A percentile compares a stretch with the other conserved stretches of the same genome.
Conservation (phyloP, 2,113 vertebrate species). For the Dolichallabes microphthalmus region DNA sequence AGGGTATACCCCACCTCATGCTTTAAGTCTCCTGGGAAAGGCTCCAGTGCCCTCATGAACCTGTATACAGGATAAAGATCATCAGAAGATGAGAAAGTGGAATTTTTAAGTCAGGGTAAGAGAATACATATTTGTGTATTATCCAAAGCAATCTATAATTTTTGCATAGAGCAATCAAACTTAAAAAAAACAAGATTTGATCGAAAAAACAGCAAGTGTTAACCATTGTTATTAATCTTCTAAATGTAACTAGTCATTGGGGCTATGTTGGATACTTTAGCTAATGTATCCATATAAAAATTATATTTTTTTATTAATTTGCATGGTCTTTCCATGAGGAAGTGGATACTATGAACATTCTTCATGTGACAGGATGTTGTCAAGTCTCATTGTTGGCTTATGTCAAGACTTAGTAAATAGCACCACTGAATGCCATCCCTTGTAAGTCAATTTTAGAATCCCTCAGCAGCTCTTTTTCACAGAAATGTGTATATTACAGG, state of each 20-base stretch:
- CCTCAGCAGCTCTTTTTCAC: conserved; percentile 23
- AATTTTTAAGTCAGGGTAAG: background rate
- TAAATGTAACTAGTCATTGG: background rate
- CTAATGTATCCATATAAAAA: background rate
- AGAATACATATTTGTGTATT: background rate
- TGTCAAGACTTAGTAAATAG: background rate
- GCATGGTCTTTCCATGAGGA: background rate
- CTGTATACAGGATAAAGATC: too few species aligned
- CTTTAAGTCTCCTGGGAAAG: too few species aligned
- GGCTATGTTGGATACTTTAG: background rate
- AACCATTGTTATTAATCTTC: background rate
- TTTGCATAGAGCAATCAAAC: background rate
- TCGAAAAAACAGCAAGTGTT: background rate
- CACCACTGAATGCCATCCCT: conserved; percentile 3
- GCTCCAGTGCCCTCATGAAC: too few species aligned
- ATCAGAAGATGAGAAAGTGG: too few species aligned
- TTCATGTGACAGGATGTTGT: conserved; percentile 16
- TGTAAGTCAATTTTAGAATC: conserved; percentile 30
- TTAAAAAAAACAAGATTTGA: background rate
- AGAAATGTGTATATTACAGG: conserved; percentile 31
- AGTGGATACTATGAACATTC: background rate
- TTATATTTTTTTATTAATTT: background rate
- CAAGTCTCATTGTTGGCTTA: background rate
- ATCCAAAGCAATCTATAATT: background rate
- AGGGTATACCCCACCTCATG: too few species aligned